Evolutionary conservation across 2,888 invertebrate genomes (phyloP).

Genomic region (Ectemnius lituratus): DNA sequence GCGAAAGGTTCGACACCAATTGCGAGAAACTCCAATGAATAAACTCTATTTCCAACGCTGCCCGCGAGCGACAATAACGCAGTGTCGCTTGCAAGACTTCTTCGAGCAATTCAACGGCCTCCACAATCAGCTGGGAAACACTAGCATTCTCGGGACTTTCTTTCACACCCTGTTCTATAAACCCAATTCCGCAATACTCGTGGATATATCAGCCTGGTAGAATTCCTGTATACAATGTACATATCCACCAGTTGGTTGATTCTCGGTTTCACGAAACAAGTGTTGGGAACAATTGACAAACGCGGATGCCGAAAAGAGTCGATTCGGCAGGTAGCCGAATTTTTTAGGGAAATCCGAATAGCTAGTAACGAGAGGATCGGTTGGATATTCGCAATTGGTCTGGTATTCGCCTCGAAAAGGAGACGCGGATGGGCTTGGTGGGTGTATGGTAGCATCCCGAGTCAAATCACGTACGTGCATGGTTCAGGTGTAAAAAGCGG

Average conservation of each 20-base stretch:
- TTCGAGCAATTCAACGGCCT: too few relatives aligned
- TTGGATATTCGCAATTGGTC: not conserved
- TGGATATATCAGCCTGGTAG: too few relatives aligned
- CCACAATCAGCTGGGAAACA: too few relatives aligned
- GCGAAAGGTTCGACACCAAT: not conserved
- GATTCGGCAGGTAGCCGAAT: not conserved
- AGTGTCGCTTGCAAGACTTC: too few relatives aligned
- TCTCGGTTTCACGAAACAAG: not conserved
- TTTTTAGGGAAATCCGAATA: not conserved
- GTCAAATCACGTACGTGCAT: constrained; percentile 5
- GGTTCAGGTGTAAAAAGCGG: constrained; percentile 12
- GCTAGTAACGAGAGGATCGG: constrained; percentile 1
- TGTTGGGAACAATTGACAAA: not conserved
- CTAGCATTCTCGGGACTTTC: too few relatives aligned
- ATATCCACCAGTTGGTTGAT: not conserved
- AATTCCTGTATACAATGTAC: too few relatives aligned
- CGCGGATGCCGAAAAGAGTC: not conserved
- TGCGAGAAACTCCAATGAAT: not conserved
- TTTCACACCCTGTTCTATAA: too few relatives aligned
- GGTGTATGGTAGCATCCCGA: not conserved
- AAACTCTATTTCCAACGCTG: too few relatives aligned
- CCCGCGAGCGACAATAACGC: too few relatives aligned
- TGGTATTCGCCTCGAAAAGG: not conserved
- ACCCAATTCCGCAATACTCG: too few relatives aligned
- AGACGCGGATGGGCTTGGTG: not conserved